Base-by-base conservation (phyloP, 2,888 invertebrate species). In the Bhutanitis thaidina region DNA sequence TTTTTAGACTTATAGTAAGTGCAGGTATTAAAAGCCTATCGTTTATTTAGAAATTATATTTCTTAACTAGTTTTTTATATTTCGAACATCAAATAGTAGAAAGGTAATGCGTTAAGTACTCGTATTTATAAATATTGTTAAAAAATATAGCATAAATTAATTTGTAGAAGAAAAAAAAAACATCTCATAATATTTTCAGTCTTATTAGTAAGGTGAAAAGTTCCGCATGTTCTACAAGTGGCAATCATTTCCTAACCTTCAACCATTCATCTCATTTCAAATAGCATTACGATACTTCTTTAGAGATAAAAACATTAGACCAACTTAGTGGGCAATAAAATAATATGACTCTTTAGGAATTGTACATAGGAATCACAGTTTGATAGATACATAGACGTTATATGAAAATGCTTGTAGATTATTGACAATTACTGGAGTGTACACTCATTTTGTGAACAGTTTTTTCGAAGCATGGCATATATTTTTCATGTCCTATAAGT, bases 371-470 rank as follows among this genome's bases (percentile, higher is more conserved):
- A 20, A 2, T 3, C 5, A 5, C 20, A 40, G 13, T 14, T 14
- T 10, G 4, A 15, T 30, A 15, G 30, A 29, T 9, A 27, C 1
- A 13, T 37, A 45, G n/a, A 27, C n/a, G 16, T 7, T 8, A 45
- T 16, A 14, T n/a, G 3, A 29, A 36, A 36, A 10, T 20, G 46
- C 38, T 46, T 46, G 30, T 46, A 46, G 38, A 38, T 20, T 16
- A 38, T 20, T 16, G 14, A 41, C 13, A 20, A 12, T 30, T 3
- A 13, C 4, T 30, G 25, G 12, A 39, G 20, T 39, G 7, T 29
- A 12, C 20, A 5, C 5, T 9, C n/a, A n/a, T 12, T 1, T 10
- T 13, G 1, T 1, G 12, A 1, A 7, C 12, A 13, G 12, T 12
- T 34, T 34, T 12, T 7, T 12, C 12, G n/a, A n/a, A 13, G 34